Evolutionary conservation across 2,797 vertebrate species (phyloP), one percentile per base, ranked within the genome.

Genomic region (Ceyx erithaca): DNA sequence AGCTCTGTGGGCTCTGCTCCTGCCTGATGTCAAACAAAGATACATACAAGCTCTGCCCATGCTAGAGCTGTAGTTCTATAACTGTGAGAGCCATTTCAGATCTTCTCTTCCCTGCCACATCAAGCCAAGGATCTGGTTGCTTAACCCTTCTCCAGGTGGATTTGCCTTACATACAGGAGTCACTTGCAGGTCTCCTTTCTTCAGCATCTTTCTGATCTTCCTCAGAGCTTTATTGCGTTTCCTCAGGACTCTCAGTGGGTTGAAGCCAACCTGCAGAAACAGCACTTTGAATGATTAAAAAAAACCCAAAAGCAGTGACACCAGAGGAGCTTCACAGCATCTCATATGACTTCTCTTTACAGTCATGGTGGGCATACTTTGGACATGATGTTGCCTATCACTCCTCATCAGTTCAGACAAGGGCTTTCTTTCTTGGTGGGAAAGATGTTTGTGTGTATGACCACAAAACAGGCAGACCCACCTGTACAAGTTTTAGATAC

Each of bases 171-270:
- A 92, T 93, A 99, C 99, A 0, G 96, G 87, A 1, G 98, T 99
- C 92, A 98, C 96, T 91, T 98, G 97, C 70, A 99, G 96, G 84
- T 98, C 96, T 77, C 98, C 98, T 83, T 97, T 98, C 87, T 98
- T 98, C 46, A 99, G 93, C 93, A 99, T 97, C 91, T 98, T 99
- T 84, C 97, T 98, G 58, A 99, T 98, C 97, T 97, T 98, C 93
- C 98, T 98, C 86, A 99, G 70, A 30, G 99, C 99, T 96, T 99
- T 99, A 87, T 99, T 99, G 80, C 99, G 98, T 94, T 99, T 99
- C 40, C 98, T 98, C 87, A 99, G 94, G 68, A 99, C 94, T 93
- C 98, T 98, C 94, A 98, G 77, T 10, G 99, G 99, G 87, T 96
- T 99, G 90, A 99, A 99, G 35, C 98, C 99, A 37, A 99, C 95